phyloP scores from a whole-genome alignment of 92 coral and sea anemone species.

The Siderastrea siderea region DNA sequence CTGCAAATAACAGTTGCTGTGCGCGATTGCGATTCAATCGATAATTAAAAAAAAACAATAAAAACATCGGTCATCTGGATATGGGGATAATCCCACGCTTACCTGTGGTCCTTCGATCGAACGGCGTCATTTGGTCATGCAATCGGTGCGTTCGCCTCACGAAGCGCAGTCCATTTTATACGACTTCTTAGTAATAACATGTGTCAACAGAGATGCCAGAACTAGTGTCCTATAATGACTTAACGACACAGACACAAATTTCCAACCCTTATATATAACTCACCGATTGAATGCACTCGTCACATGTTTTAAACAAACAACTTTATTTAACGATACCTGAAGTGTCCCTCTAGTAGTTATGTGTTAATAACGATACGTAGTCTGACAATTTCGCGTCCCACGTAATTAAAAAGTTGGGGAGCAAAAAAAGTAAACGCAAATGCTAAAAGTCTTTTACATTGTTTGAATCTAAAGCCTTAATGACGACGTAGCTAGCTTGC shows the following conservation, averaged over 20 bases:
- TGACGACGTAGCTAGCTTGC: background rate
- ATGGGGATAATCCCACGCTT: background rate
- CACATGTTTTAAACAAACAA: background rate
- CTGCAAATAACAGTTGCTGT: too few relatives aligned
- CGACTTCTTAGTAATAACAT: background rate
- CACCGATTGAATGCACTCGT: background rate
- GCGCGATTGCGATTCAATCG: background rate
- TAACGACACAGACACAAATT: background rate
- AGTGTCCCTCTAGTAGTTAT: too few relatives aligned
- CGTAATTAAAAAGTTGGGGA: background rate
- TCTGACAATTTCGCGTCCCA: background rate
- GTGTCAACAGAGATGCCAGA: background rate
- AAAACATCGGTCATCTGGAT: background rate
- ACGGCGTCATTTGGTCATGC: background rate
- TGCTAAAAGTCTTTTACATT: background rate
- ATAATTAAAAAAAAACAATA: too few relatives aligned
- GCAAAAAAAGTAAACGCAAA: background rate
- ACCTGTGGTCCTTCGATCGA: background rate
- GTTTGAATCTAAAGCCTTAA: background rate
- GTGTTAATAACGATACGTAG: too few relatives aligned
- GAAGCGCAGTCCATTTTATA: background rate
- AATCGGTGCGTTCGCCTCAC: background rate
- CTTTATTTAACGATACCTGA: background rate
- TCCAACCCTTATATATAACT: slow-evolving; percentile 1
- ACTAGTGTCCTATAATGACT: background rate